Conservation (phyloP, 2,888 invertebrate species). For the Ethmia dodecea region DNA sequence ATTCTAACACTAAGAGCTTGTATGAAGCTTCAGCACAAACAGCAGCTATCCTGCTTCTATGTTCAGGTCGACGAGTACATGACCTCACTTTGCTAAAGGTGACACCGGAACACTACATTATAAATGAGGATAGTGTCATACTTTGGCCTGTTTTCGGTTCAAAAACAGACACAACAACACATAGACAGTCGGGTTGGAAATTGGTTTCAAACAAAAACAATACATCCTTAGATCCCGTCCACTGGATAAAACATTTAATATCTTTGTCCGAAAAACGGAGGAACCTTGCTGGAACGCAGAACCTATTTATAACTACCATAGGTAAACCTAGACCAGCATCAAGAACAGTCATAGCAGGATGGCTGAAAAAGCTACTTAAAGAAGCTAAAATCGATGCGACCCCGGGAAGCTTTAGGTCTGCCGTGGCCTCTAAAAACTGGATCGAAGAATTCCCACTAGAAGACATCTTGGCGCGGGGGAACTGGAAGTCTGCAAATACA, state of each 20-base stretch:
- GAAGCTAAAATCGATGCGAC: background rate
- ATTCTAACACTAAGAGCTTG: background rate
- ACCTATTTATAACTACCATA: too few relatives aligned
- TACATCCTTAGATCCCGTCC: background rate
- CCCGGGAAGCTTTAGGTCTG: background rate
- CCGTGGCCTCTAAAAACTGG: background rate
- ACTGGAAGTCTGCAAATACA: background rate
- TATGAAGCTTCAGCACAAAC: background rate
- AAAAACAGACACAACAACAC: conserved; percentile 1
- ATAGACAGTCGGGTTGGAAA: conserved; percentile 1
- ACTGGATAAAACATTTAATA: background rate
- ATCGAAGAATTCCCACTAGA: background rate
- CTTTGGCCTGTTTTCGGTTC: conserved; percentile 6
- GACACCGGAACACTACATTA: background rate
- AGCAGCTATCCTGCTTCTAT: background rate
- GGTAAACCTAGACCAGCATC: background rate
- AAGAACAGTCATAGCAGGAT: background rate
- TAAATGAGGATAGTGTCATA: background rate
- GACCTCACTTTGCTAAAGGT: conserved; percentile 2
- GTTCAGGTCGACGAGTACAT: conserved; percentile 3
- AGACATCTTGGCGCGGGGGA: background rate
- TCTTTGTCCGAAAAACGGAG: background rate
- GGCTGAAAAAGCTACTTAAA: background rate
- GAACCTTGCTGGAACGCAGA: background rate
- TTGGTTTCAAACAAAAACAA: background rate